Evolutionary conservation across 2,797 vertebrate species (phyloP), one percentile per base, ranked within the genome.

Genomic region (Miichthys miiuy): DNA sequence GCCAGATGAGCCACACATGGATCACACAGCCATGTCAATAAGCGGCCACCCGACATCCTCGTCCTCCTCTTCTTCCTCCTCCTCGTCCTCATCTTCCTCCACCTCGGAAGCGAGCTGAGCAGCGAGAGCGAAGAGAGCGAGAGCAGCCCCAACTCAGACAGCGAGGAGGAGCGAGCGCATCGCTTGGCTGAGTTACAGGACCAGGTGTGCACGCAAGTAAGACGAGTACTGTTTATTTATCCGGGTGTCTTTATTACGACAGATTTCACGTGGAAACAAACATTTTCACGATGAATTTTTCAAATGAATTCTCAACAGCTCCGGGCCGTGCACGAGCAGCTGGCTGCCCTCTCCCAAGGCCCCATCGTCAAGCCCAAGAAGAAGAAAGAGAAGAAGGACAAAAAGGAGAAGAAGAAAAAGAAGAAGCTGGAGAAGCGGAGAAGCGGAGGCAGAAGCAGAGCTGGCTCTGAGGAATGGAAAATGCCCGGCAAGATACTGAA

Each of bases 301-400:
- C 6, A 20, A 51, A 21, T 72, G 14, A 8, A 8, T 34, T 21
- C 20, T 61, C 17, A 50, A 48, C 77, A 99, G 97, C 95, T 98
- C 46, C 87, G 96, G 23, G 97, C 97, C 0, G 96, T 98, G 71
- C 97, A 98, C 7, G 97, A 98, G 92, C 97, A 99, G 91, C 90
- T 98, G 82, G 97, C 97, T 0, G 97, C 97, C 2, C 95, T 99
- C 55, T 98, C 97, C 4, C 97, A 97, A 61, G 96, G 96, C 30
- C 97, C 97, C 17, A 97, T 97, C 23, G 95, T 96, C 79, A 99
- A 98, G 86, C 96, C 97, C 76, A 98, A 97, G 83, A 96, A 96
- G 81, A 98, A 96, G 82, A 93, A 96, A 1, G 97, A 98, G 68
- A 96, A 95, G 89, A 97, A 96, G 72, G 97, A 97, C 5, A 97